Percentiles rank a stretch among this genome's conserved stretches.
phyloP scores from a whole-genome alignment of 1,140 invertebrate genomes.

The Bombus difficillimus region DNA sequence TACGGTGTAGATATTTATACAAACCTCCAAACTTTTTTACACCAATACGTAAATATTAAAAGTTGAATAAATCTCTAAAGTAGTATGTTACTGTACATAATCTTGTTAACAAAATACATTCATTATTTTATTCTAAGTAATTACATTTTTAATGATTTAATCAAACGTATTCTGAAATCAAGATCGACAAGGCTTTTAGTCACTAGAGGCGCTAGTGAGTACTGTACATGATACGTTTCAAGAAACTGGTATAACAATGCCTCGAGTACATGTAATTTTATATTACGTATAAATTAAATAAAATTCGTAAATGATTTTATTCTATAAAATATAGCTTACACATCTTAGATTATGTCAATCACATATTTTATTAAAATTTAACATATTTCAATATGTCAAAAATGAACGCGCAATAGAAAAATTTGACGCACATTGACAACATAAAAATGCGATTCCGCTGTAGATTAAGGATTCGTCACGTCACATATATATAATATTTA shows the following conservation, averaged over 20 bases:
- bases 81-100: no score
- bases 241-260: not conserved
- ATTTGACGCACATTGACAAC: not conserved
- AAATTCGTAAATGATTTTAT: not conserved
- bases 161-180: not conserved
- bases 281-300: not conserved
- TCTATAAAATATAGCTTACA: not conserved
- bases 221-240: not conserved
- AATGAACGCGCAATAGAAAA: not conserved
- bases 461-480: not conserved
- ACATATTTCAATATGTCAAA: not conserved
- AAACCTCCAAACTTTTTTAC: no score
- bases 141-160: not conserved
- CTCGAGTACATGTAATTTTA: not conserved
- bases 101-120: no score
- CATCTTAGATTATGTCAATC: not conserved
- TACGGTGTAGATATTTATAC: no score
- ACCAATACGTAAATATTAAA: no score
- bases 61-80: no score
- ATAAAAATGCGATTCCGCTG: not conserved
- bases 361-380: not conserved
- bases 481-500: not conserved
- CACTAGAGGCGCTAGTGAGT: not conserved
- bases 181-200: not conserved
- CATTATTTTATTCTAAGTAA: no score